phyloP scores from a whole-genome alignment of 2,888 invertebrate species.

The Aphrophora alni region DNA sequence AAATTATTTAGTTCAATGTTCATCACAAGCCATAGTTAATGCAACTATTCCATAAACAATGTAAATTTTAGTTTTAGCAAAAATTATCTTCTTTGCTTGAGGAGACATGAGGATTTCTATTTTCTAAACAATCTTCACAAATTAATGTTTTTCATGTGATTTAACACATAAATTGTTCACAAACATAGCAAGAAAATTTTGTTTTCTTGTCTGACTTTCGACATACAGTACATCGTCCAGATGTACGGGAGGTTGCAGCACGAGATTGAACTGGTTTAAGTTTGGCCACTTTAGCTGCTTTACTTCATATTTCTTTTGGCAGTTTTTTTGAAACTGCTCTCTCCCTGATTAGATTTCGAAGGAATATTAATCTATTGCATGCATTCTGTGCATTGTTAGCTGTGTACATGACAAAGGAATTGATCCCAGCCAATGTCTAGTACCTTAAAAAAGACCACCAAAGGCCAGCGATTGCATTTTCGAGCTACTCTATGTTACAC shows the following conservation, averaged over 20 bases:
- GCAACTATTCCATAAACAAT: too few relatives aligned
- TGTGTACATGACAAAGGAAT: slow-evolving; percentile 17
- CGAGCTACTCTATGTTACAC: neutral
- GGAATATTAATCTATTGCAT: too few relatives aligned
- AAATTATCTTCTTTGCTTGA: neutral
- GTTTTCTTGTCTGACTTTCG: slow-evolving; percentile 5
- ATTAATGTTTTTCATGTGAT: too few relatives aligned
- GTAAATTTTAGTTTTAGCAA: too few relatives aligned
- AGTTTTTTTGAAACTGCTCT: neutral
- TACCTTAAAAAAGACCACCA: neutral
- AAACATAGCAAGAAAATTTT: slow-evolving; percentile 3
- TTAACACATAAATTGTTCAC: slow-evolving; percentile 3
- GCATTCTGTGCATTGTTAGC: neutral
- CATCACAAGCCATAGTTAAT: too few relatives aligned
- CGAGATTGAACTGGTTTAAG: too few relatives aligned
- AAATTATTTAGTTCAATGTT: too few relatives aligned
- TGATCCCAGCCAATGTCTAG: neutral
- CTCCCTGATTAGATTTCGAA: neutral
- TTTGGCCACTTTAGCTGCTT: too few relatives aligned
- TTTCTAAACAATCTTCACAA: slow-evolving; percentile 11
- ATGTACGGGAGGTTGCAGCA: too few relatives aligned
- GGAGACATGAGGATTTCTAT: neutral
- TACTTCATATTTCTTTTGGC: too few relatives aligned
- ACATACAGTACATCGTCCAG: too few relatives aligned
- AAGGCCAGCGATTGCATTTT: slow-evolving; percentile 4